Evolutionary conservation across 2,888 invertebrate genomes (phyloP).

Genomic region (Drosophila borborema): DNA sequence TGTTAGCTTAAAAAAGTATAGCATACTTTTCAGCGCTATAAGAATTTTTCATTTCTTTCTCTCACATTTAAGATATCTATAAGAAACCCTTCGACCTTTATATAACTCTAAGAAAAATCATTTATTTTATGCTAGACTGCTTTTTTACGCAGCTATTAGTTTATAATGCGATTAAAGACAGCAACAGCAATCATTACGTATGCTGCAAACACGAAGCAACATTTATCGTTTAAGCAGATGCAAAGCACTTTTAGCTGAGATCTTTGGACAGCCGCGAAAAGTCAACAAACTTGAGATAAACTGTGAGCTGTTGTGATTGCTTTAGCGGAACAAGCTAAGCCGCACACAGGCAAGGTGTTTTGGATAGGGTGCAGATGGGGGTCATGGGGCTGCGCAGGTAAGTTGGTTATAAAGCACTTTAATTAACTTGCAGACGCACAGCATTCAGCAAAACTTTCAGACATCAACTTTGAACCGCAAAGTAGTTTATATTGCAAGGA

Average conservation of each 20-base stretch:
- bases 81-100: too few relatives aligned
- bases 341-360: neutral
- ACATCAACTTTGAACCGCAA: conserved; percentile 81
- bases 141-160: conserved; percentile 3
- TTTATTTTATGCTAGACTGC: neutral
- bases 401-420: conserved; percentile 75
- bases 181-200: neutral
- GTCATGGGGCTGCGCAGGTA: neutral
- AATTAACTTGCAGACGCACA: conserved; percentile 77
- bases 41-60: neutral
- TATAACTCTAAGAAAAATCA: neutral
- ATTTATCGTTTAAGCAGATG: conserved; percentile 7
- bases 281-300: conserved; percentile 49
- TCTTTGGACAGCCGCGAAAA: conserved; percentile 22
- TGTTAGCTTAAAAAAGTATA: neutral
- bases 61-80: too few relatives aligned
- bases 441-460: conserved; percentile 68
- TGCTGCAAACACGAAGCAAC: neutral
- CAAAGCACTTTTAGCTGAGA: conserved; percentile 13
- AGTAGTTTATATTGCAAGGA: conserved; percentile 77
- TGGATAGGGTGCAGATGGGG: neutral
- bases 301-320: conserved; percentile 41
- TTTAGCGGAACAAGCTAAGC: conserved; percentile 30
- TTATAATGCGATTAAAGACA: neutral
- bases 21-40: neutral